Evolutionary conservation across 2,797 vertebrate genomes (phyloP).

Genomic region (Pipistrellus pygmaeus): DNA sequence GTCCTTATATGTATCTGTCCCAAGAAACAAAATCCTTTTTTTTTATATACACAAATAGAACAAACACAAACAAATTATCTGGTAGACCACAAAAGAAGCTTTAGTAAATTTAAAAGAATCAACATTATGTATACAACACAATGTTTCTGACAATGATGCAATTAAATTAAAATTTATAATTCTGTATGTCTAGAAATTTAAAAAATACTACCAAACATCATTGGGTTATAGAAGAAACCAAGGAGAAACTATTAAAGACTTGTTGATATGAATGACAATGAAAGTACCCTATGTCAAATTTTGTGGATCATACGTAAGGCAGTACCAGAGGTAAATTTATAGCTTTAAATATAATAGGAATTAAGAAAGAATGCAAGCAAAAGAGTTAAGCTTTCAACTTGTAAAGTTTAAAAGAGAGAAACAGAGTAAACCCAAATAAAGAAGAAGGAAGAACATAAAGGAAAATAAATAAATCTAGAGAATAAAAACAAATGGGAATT

Average conservation of each 20-base stretch:
- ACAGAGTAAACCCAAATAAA: background rate
- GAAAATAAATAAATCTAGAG: background rate
- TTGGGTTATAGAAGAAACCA: background rate
- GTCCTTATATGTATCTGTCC: background rate
- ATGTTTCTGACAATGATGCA: background rate
- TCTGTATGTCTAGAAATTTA: background rate
- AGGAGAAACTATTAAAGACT: background rate
- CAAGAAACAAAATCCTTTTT: background rate
- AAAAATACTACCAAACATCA: background rate
- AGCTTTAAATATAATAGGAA: background rate
- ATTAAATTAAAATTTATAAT: slow-evolving; percentile 7
- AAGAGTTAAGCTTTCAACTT: background rate
- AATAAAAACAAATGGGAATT: slow-evolving; percentile 22
- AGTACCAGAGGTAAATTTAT: background rate
- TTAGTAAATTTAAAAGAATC: slow-evolving; percentile 3
- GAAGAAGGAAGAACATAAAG: background rate
- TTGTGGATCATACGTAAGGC: background rate
- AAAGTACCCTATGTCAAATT: background rate
- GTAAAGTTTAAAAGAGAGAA: slow-evolving; percentile 19
- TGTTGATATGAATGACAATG: background rate
- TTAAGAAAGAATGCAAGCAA: background rate
- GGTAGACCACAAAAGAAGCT: background rate
- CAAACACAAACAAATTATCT: background rate
- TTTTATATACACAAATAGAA: background rate
- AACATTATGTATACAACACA: background rate